phyloP scores from a whole-genome alignment of 2,113 vertebrate species.

The Phocoena phocoena region DNA sequence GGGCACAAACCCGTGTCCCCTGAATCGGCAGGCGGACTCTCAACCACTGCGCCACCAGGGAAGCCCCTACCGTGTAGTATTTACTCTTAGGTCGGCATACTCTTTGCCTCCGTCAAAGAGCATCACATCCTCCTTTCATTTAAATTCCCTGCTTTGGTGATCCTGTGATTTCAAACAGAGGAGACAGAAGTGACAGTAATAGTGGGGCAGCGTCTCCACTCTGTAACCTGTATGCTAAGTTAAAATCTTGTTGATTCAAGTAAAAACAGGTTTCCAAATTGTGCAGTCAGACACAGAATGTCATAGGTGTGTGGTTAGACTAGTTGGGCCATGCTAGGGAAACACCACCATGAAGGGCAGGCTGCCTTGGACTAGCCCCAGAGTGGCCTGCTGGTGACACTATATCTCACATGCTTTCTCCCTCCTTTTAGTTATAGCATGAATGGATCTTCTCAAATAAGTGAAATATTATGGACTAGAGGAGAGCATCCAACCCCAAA shows the following conservation, averaged over 20 bases:
- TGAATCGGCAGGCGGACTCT: too few relatives aligned
- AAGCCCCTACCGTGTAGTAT: not conserved
- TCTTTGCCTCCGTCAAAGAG: not conserved
- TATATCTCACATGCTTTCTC: not conserved
- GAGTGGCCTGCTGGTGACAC: not conserved
- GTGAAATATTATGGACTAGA: not conserved
- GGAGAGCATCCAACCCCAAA: not conserved
- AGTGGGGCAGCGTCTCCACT: not conserved
- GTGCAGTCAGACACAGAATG: not conserved
- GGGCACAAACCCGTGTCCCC: too few relatives aligned
- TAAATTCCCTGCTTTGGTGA: not conserved
- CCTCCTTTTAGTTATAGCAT: not conserved
- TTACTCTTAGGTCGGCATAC: not conserved
- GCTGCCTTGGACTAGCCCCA: not conserved
- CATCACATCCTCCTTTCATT: not conserved
- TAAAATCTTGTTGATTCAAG: not conserved
- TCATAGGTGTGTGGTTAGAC: not conserved
- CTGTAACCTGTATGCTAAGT: not conserved
- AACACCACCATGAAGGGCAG: not conserved
- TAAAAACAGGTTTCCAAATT: not conserved
- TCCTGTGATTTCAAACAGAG: not conserved
- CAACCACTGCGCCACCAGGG: too few relatives aligned
- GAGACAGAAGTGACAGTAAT: not conserved
- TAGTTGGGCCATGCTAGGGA: not conserved
- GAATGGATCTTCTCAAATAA: not conserved